Evolutionary conservation across 2,113 vertebrate genomes (phyloP), one percentile per base, ranked within the genome.

Genomic region (Saccopteryx bilineata): DNA sequence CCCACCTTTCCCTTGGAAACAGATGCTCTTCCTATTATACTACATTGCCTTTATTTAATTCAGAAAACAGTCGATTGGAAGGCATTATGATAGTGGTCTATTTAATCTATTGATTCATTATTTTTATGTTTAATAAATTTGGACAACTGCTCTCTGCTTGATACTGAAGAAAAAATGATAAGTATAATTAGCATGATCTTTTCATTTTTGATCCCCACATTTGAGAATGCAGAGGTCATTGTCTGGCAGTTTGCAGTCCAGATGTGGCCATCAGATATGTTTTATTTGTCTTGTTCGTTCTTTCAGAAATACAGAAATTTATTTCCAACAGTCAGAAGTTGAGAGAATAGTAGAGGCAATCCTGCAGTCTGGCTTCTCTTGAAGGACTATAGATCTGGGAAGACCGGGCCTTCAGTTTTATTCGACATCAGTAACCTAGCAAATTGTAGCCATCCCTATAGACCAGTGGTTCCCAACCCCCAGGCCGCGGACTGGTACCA

Each of bases 71-170:
- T 63, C 24, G n/a, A 61, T 63, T 33, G 12, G 39, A 14, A 92
- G 75, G 76, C 18, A 78, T 50, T 56, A 66, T n/a, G 61, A 69
- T 13, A 90, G 54, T 24, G 5, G 12, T 82, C 21, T 69, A 13
- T 56, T 60, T 76, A 63, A 90, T 71, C 46, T 80, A 58, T 13
- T 76, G 17, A n/a, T 54, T 79, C 54, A 83, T 89, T 90, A 82
- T 68, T 90, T 21, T 39, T 84, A 69, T 39, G 76, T 61, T 94
- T n/a, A 85, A 48, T 68, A 93, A 71, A 92, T 56, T 81, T 90
- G 68, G n/a, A 92, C 31, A 94, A 33, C 65, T 93, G 52, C 18
- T 91, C 66, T 92, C 61, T 72, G n/a, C 21, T 89, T 91, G 74
- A 50, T 76, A 56, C 19, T 6, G 50, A 94, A 85, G 58, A 60